phyloP scores from a whole-genome alignment of 1,140 invertebrate genomes.

The Hirudo medicinalis region DNA sequence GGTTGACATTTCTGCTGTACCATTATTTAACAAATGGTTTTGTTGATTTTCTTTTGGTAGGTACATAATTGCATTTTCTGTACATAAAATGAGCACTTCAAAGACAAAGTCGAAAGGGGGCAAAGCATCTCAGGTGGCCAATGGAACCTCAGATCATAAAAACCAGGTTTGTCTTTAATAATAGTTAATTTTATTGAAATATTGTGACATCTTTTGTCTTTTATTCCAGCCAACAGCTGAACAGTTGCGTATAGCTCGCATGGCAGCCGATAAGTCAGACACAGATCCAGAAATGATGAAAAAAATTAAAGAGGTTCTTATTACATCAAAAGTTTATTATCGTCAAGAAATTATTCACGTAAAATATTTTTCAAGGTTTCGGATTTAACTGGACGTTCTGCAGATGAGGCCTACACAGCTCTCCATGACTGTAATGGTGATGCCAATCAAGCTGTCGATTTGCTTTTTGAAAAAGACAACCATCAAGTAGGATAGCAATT shows the following conservation, averaged over 20 bases:
- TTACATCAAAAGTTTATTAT: neutral
- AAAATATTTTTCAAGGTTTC: slow-evolving; percentile 26
- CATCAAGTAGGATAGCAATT: slow-evolving; percentile 25
- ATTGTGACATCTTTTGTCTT: neutral
- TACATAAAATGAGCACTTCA: slow-evolving; percentile 1
- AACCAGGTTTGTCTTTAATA: neutral
- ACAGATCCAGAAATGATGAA: slow-evolving; percentile 19
- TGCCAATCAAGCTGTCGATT: slow-evolving; percentile 51
- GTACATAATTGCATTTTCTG: too few species aligned
- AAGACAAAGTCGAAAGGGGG: slow-evolving; percentile 9
- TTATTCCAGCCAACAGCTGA: slow-evolving; percentile 8
- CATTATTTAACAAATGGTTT: too few species aligned
- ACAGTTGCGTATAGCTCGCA: slow-evolving; percentile 14
- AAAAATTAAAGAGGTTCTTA: slow-evolving; percentile 16
- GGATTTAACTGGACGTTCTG: slow-evolving; percentile 31
- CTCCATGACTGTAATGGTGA: slow-evolving; percentile 39
- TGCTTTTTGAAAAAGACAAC: slow-evolving; percentile 52
- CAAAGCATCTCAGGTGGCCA: slow-evolving; percentile 2
- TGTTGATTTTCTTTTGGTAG: too few species aligned
- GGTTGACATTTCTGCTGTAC: too few species aligned
- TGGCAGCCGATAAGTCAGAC: slow-evolving; percentile 8
- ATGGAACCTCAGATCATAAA: neutral
- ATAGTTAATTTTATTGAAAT: too few species aligned
- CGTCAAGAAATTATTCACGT: neutral
- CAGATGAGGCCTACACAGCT: slow-evolving; percentile 34